Evolutionary conservation across 1,140 invertebrate genomes (phyloP).

Genomic region (Akabosia matsudoensis): DNA sequence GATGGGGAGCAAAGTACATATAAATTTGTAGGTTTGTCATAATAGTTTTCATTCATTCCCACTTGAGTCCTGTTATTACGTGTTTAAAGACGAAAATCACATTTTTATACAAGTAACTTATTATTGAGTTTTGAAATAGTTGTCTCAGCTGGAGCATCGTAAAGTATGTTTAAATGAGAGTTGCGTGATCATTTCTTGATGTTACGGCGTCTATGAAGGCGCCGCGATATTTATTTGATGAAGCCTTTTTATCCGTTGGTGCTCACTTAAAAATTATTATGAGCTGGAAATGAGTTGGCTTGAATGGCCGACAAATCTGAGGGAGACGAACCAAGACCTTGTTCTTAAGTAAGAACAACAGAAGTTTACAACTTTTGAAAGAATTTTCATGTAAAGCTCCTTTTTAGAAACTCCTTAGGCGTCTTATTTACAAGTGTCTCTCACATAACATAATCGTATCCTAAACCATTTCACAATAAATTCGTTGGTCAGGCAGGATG

Average conservation of each 20-base stretch:
- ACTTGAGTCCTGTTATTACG: background rate
- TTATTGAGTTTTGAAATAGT: slow-evolving; percentile 18
- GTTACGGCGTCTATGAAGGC: slow-evolving; percentile 41
- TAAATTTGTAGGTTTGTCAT: too few relatives aligned
- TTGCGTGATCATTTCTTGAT: slow-evolving; percentile 41
- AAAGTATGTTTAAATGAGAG: slow-evolving; percentile 39
- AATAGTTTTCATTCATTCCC: slow-evolving; percentile 5
- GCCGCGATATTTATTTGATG: slow-evolving; percentile 46
- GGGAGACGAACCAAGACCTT: background rate
- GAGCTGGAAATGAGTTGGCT: slow-evolving; percentile 3
- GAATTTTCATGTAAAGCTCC: background rate
- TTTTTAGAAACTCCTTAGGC: background rate
- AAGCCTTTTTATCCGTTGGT: slow-evolving; percentile 28
- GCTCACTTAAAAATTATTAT: slow-evolving; percentile 18
- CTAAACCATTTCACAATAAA: background rate
- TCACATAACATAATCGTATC: background rate
- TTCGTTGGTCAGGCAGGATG: background rate
- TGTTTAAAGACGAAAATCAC: background rate
- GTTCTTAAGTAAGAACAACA: background rate
- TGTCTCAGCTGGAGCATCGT: slow-evolving; percentile 37
- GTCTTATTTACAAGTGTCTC: slow-evolving; percentile 13
- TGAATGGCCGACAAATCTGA: too few relatives aligned
- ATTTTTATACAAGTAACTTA: background rate
- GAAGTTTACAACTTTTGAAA: background rate
- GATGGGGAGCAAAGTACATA: too few relatives aligned